Evolutionary conservation across 64 coral and sea anemone species (phyloP), one percentile per base, ranked within the genome.

Genomic region (Cladopsammia gracilis): DNA sequence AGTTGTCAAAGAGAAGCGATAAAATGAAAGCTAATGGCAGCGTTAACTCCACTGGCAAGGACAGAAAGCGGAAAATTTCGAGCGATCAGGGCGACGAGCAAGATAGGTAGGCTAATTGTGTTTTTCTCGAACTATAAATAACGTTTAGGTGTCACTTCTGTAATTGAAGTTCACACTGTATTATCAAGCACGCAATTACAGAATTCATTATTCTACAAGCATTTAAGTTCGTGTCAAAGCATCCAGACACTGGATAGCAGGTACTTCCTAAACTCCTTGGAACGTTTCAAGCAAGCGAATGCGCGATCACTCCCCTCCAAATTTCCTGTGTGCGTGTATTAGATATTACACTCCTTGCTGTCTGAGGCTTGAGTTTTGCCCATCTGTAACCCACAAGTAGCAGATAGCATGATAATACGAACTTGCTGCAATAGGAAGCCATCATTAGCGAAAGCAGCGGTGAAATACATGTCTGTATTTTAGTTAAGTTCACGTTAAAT

Each of bases 121-220:
- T 49, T 75, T 49, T 48, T 68, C 4, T 44, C 34, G 15, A 11
- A 64, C 58, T 82, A 62, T 64, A 82, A 82, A 82, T 67, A 62
- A 77, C 70, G 52, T 49, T 8, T 49, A 66, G 62, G 61, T 84
- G 80, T 67, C 62, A 84, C 43, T 62, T 48, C 26, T 66, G 79
- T 83, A 64, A 83, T 48, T 83, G 15, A 83, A 51, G 61, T 84
- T 84, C 80, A 51, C 80, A 84, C 45, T 68, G 80, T 43, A 67
- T 84, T 67, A 45, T 46, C 44, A 84, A 84, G 62, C 80, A 84
- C 62, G 80, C 80, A 84, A 84, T 68, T 67, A 84, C 23, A 68
- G 62, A 67, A 84, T 84, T 84, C 62, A 84, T 84, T 84, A 84
- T 68, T 84, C 4, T 67, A 48, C 43, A 47, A 49, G 62, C 80